Conservation (phyloP, 2,888 invertebrate species). For the Anagyrus pseudococci region DNA sequence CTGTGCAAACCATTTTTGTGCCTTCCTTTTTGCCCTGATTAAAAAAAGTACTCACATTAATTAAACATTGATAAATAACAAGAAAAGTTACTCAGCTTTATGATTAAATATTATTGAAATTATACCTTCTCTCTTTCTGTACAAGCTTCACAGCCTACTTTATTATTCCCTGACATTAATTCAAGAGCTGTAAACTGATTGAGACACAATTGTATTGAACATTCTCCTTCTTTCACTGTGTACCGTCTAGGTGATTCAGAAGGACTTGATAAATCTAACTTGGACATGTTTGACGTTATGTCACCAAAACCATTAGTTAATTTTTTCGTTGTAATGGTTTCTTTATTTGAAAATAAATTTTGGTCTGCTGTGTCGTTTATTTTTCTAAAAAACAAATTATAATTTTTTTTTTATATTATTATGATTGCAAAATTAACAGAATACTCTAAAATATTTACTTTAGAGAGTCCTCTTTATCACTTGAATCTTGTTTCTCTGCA, state of each 20-base stretch:
- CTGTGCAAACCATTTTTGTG: constrained; percentile 76
- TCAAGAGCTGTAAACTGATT: constrained; percentile 93
- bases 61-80: too few species aligned
- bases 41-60: background rate
- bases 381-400: constrained; percentile 19
- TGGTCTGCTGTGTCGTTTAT: constrained; percentile 16
- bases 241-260: constrained; percentile 66
- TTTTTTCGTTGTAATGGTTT: constrained; percentile 21
- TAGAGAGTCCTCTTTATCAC: constrained; percentile 20
- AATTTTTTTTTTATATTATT: background rate
- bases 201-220: constrained; percentile 87
- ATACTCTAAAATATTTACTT: constrained; percentile 14
- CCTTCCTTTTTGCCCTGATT: constrained; percentile 66
- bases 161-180: constrained; percentile 88
- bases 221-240: constrained; percentile 78
- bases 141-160: constrained; percentile 92
- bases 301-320: constrained; percentile 44
- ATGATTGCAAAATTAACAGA: background rate
- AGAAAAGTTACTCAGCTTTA: too few species aligned
- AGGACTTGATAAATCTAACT: constrained; percentile 41
- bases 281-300: constrained; percentile 45
- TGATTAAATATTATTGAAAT: too few species aligned
- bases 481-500: constrained; percentile 20
- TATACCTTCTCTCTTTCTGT: constrained; percentile 70
- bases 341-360: constrained; percentile 17